Evolutionary conservation across 2,888 invertebrate species (phyloP).

Genomic region (Apoderus coryli): DNA sequence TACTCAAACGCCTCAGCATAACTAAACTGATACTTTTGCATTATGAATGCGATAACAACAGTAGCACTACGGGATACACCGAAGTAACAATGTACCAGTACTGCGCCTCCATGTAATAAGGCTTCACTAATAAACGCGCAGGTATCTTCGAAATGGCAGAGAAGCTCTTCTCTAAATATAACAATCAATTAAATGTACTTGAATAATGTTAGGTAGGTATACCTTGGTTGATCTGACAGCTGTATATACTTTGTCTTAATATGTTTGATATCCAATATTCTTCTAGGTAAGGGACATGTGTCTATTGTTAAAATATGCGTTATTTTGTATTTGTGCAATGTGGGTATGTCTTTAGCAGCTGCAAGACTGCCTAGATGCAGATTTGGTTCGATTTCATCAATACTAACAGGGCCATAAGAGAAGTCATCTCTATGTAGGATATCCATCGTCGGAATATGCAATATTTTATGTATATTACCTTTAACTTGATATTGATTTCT

Average conservation of each 20-base stretch:
- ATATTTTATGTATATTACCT: no score
- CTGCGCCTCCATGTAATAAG: slow-evolving; percentile 40
- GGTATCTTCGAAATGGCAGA: slow-evolving; percentile 50
- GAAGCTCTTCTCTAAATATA: slow-evolving; percentile 1
- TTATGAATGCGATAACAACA: slow-evolving; percentile 71
- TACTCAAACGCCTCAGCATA: slow-evolving; percentile 55
- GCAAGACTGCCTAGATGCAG: slow-evolving; percentile 60
- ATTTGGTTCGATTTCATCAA: slow-evolving; percentile 39
- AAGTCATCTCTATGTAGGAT: slow-evolving; percentile 16
- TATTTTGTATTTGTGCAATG: slow-evolving; percentile 49
- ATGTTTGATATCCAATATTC: slow-evolving; percentile 50
- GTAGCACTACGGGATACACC: slow-evolving; percentile 86
- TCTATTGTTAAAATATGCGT: slow-evolving; percentile 72
- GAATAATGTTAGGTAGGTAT: no score
- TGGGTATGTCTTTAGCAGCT: slow-evolving; percentile 59
- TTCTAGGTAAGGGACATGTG: slow-evolving; percentile 66
- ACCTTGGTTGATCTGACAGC: slow-evolving; percentile 71
- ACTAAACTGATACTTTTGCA: slow-evolving; percentile 67
- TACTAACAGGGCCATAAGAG: slow-evolving; percentile 34
- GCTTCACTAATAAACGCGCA: slow-evolving; percentile 63
- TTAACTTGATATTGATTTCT: no score
- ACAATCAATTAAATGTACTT: no score
- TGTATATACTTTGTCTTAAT: slow-evolving; percentile 62
- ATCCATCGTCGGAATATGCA: slow-evolving; percentile 14
- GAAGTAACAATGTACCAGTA: slow-evolving; percentile 84